Evolutionary conservation across 2,113 vertebrate species (phyloP).

Genomic region (Ceyx cyanopectus): DNA sequence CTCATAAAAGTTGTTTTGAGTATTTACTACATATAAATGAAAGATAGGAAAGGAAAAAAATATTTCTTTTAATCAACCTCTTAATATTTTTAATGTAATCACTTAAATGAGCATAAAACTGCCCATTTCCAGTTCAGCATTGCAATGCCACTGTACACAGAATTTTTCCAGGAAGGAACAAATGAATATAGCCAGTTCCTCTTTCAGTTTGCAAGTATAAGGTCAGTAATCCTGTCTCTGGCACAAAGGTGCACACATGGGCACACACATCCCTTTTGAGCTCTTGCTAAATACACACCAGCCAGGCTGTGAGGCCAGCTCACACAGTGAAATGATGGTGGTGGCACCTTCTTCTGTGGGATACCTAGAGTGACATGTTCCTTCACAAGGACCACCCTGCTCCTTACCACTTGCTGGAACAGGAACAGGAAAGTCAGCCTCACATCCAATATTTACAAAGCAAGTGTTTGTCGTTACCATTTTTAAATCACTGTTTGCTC

Average conservation of each 20-base stretch:
- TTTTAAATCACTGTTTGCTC: constrained; percentile 13
- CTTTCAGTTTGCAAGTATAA: not conserved
- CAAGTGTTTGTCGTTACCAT: not conserved
- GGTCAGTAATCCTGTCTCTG: not conserved
- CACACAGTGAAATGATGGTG: not conserved
- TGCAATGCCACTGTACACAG: not conserved
- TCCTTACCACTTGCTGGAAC: not conserved
- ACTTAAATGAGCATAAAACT: not conserved
- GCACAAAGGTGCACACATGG: accelerated
- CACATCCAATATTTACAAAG: not conserved
- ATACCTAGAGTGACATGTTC: not conserved
- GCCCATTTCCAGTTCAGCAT: not conserved
- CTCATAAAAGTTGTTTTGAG: not conserved
- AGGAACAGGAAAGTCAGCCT: not conserved
- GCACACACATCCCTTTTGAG: not conserved
- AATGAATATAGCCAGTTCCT: not conserved
- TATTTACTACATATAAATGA: not conserved
- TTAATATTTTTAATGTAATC: not conserved
- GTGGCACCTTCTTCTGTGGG: not conserved
- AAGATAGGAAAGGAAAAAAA: not conserved
- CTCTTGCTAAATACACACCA: not conserved
- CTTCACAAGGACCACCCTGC: not conserved
- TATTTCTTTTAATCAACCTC: not conserved
- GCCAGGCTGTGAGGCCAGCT: not conserved
- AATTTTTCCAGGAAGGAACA: not conserved